These are phyloP conservation scores for Ditylenchus weischeri DNA, from an alignment of 2,888 invertebrate species.

Conservation along the genomic window DNA sequence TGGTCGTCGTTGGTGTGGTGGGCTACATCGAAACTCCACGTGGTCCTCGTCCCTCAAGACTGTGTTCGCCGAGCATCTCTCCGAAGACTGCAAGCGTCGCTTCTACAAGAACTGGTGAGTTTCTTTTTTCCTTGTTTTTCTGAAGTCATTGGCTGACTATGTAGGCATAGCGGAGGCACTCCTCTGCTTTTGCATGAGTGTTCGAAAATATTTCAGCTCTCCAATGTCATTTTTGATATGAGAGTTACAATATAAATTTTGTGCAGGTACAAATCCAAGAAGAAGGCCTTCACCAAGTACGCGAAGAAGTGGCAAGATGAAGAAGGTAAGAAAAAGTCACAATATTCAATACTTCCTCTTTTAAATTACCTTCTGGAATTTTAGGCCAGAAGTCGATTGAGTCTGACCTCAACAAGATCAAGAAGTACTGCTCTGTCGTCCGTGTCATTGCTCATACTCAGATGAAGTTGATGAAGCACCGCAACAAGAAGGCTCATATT, in stretches of 20 bases:
- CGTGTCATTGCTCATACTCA: constrained; percentile 96
- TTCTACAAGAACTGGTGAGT: constrained; percentile 99
- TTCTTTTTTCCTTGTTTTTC: constrained; percentile 6
- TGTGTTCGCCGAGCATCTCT: constrained; percentile 97
- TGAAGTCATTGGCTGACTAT: background rate
- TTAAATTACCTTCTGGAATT: no score
- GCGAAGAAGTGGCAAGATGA: constrained; percentile 98
- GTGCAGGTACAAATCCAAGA: constrained; percentile 95
- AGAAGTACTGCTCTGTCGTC: constrained; percentile 94
- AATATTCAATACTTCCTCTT: no score
- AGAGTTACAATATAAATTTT: constrained; percentile 20
- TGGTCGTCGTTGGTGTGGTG: constrained; percentile 90
- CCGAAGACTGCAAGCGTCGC: constrained; percentile 93
- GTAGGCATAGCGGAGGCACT: constrained; percentile 12
- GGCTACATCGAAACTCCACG: constrained; percentile 98
- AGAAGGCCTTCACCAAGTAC: constrained; percentile 98
- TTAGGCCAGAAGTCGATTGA: constrained; percentile 77
- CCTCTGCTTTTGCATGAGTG: constrained; percentile 37
- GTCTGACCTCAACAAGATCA: constrained; percentile 91
- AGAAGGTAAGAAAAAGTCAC: constrained; percentile 70
- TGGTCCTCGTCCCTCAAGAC: constrained; percentile 91
- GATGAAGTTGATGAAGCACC: constrained; percentile 93
- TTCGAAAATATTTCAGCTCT: constrained; percentile 26
- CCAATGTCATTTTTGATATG: constrained; percentile 33
- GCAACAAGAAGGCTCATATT: constrained; percentile 99